phyloP scores from a whole-genome alignment of 2,113 vertebrate species.

The Abramis brama region DNA sequence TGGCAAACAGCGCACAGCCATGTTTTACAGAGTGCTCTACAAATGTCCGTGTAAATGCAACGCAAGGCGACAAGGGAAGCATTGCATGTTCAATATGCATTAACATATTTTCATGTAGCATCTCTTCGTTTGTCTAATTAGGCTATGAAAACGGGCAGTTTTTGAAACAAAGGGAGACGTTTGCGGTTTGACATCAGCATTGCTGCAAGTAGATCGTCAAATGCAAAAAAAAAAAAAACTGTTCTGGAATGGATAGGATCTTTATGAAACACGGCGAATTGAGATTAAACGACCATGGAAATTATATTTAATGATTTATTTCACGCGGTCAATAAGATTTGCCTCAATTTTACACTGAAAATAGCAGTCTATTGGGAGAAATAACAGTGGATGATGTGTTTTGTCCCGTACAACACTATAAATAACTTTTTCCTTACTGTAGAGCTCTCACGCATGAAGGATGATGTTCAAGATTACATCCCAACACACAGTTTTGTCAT shows the following conservation, averaged over 20 bases:
- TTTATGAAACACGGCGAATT: conserved; percentile 9
- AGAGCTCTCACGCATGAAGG: background rate
- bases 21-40: conserved; percentile 58
- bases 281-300: background rate
- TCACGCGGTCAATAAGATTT: background rate
- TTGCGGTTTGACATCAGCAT: conserved; percentile 63
- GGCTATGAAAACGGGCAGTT: conserved; percentile 35
- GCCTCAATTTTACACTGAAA: background rate
- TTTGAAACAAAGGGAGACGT: conserved; percentile 59
- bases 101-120: background rate
- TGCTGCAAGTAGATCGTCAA: conserved; percentile 43
- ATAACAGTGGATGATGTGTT: background rate
- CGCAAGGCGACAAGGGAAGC: background rate
- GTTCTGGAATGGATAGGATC: conserved; percentile 53
- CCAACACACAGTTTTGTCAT: background rate
- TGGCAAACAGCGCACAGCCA: conserved; percentile 62
- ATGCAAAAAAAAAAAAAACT: conserved; percentile 46
- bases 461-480: background rate
- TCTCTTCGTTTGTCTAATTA: conserved; percentile 9
- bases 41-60: conserved; percentile 43
- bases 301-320: background rate
- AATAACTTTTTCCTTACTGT: conserved; percentile 34
- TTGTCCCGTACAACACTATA: conserved; percentile 28
- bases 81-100: background rate
- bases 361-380: background rate